These are phyloP conservation scores for Carposina sasakii DNA, from an alignment of 1,140 invertebrate genomes.

Conservation along the genomic window DNA sequence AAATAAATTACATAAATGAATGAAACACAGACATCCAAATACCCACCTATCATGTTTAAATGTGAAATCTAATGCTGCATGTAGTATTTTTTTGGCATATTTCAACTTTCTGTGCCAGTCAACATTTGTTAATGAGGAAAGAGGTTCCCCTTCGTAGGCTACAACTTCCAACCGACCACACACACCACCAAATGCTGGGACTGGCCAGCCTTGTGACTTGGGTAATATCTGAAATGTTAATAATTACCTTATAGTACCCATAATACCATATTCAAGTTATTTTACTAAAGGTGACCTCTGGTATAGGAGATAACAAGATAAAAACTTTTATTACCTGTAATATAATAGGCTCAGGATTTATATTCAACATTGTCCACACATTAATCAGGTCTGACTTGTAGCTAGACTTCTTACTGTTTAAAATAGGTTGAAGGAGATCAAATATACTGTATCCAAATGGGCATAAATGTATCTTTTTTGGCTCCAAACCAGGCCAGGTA, in stretches of 20 bases:
- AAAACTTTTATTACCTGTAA: constrained; percentile 40
- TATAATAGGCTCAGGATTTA: constrained; percentile 62
- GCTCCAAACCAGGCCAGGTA: constrained; percentile 36
- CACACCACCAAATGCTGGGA: constrained; percentile 57
- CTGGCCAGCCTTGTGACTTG: constrained; percentile 54
- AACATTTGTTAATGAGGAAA: constrained; percentile 39
- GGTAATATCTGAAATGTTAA: constrained; percentile 39
- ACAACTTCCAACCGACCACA: constrained; percentile 59
- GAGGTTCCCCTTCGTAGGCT: constrained; percentile 48
- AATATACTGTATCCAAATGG: constrained; percentile 53
- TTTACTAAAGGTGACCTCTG: neutral
- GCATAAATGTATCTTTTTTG: constrained; percentile 49
- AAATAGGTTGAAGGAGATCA: constrained; percentile 41
- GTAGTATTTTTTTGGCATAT: constrained; percentile 48
- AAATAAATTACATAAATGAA: too few relatives aligned
- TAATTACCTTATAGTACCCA: neutral
- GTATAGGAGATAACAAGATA: neutral
- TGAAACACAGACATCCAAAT: too few relatives aligned
- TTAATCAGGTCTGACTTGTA: constrained; percentile 47
- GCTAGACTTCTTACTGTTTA: constrained; percentile 25
- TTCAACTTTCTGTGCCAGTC: constrained; percentile 48
- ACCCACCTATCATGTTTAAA: constrained; percentile 61
- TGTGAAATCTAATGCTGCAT: constrained; percentile 62
- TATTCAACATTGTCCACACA: constrained; percentile 58
- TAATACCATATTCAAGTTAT: neutral